Evolutionary conservation across 2,888 invertebrate species (phyloP).

Genomic region (Pharmacophagus antenor): DNA sequence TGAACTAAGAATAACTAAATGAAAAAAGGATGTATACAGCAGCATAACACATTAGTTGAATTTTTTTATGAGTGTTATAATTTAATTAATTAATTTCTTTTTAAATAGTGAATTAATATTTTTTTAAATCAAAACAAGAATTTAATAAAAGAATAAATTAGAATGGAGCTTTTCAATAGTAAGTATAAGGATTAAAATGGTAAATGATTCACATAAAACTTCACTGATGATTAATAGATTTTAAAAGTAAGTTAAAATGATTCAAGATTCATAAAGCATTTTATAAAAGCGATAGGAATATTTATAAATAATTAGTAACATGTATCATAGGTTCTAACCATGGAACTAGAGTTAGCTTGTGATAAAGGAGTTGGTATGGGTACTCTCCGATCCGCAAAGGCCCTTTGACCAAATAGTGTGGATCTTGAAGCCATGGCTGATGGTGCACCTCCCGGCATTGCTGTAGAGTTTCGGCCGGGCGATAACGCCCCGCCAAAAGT

Average conservation of each 20-base stretch:
- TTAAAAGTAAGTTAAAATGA: background rate
- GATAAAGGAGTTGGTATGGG: constrained; percentile 82
- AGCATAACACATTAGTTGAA: too few species aligned
- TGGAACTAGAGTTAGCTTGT: constrained; percentile 76
- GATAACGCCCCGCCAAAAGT: constrained; percentile 75
- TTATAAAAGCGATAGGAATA: background rate
- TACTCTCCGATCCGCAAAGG: constrained; percentile 89
- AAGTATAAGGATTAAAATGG: too few species aligned
- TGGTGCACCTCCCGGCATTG: constrained; percentile 74
- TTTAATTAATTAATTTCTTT: too few species aligned
- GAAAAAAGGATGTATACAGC: too few species aligned
- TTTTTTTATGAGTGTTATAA: too few species aligned
- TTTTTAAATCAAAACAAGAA: too few species aligned
- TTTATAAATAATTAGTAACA: background rate
- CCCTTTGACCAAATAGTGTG: constrained; percentile 89
- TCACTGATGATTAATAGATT: too few species aligned
- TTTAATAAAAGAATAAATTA: too few species aligned
- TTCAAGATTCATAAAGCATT: background rate
- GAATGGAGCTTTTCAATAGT: too few species aligned
- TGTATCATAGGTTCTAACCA: constrained; percentile 52
- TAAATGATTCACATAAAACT: too few species aligned
- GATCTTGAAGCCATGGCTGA: constrained; percentile 82
- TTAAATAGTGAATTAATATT: too few species aligned
- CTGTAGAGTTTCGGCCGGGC: constrained; percentile 67
- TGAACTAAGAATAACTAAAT: too few species aligned